These are phyloP conservation scores for Chauna torquata DNA, from an alignment of 2,113 vertebrate genomes.

Conservation along the genomic window DNA sequence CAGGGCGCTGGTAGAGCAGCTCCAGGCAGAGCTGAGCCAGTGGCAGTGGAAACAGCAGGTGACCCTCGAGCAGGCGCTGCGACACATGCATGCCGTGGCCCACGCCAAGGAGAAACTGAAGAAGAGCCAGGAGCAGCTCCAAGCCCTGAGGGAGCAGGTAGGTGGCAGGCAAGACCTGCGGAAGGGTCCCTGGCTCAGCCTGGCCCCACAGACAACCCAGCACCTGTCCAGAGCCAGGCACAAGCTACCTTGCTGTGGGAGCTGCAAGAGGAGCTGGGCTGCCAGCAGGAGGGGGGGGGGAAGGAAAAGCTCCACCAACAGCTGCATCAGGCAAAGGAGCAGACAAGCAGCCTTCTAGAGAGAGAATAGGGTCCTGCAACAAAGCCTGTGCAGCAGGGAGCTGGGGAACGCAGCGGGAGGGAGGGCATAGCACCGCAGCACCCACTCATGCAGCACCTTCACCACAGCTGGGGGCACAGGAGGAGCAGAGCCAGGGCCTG, in stretches of 20 bases:
- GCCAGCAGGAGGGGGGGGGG: neutral
- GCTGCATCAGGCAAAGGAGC: constrained; percentile 26
- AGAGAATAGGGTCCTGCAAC: constrained; percentile 34
- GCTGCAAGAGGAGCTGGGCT: constrained; percentile 55
- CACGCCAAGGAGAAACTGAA: constrained; percentile 48
- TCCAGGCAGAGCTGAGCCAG: constrained; percentile 53
- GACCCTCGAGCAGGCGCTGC: constrained; percentile 45
- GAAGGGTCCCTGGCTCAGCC: neutral
- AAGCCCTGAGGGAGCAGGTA: constrained; percentile 71
- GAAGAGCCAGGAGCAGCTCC: constrained; percentile 33
- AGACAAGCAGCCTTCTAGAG: constrained; percentile 6
- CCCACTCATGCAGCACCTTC: rapidly evolving
- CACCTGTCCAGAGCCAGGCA: constrained; percentile 47
- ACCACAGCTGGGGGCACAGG: neutral
- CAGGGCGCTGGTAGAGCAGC: constrained; percentile 54
- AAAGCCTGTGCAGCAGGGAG: constrained; percentile 37
- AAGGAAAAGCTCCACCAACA: constrained; percentile 55
- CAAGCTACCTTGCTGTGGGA: neutral
- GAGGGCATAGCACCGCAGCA: neutral
- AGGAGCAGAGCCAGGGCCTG: neutral
- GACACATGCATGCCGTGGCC: constrained; percentile 42
- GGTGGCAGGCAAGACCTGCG: neutral
- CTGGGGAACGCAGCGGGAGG: neutral
- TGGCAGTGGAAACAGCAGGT: constrained; percentile 47
- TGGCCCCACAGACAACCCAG: too few species aligned